Base-by-base conservation (phyloP, 2,113 vertebrate species). In the Phainopepla nitens region DNA sequence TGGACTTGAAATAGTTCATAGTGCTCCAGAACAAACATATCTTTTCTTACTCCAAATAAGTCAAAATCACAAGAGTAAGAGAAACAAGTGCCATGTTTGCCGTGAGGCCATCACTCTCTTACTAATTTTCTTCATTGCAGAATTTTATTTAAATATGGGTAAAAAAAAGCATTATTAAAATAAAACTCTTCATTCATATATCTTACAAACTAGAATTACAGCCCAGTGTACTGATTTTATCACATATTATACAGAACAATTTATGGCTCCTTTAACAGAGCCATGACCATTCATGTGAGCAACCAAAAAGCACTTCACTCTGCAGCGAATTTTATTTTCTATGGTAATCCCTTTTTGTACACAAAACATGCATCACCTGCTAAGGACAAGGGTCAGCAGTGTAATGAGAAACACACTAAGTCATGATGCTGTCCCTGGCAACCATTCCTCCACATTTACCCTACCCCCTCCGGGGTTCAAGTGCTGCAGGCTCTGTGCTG, bases 401-500 rank as follows among this genome's bases (percentile, higher is more conserved):
- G 29, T 23, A 49, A 83, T 6, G 64, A 65, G 45, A 71, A 82
- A 66, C 6, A 53, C 17, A 35, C 3, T 7, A 61, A 75, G 29
- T 28, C 45, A 51, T n/a, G 15, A 61, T 88, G 23, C 41, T 18
- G 2, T 15, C 35, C 44, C 39, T 45, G 29, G 23, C 3, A 1
- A 31, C 69, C 25, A 29, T 10, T 82, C n/a, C 39, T 66, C 31
- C 41, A 45, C 13, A 10, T 53, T 66, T 66, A 25, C n/a, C 39
- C 68, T 12, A 7, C 9, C 35, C 42, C 29, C n/a, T 42, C 14
- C 2, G 6, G 9, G 44, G 33, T 13, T 39, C 44, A n/a, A 64
- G 75, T 3, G 45, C 54, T 60, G 49, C 53, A 36, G 42, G 35
- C 0, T 0, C 47, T 54, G 51, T 19, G 77, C n/a, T 49, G 39